Evolutionary conservation across 2,797 vertebrate species (phyloP).

Genomic region (Tympanoctomys barrerae): DNA sequence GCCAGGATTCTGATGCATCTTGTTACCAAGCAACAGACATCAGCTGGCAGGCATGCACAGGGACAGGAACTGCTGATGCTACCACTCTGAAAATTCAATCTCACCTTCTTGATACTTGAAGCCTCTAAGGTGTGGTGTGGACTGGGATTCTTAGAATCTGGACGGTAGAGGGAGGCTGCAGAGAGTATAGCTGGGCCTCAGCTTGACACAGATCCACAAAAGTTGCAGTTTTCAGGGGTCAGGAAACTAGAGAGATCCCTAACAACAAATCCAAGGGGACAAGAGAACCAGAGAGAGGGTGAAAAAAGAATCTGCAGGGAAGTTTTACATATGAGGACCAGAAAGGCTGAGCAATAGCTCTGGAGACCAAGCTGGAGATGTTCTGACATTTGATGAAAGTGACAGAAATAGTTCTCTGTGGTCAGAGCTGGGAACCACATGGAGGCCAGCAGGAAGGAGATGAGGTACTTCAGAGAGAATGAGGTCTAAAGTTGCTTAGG

Average conservation of each 20-base stretch:
- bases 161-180: fast-evolving
- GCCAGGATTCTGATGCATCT: neutral
- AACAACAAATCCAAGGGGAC: neutral
- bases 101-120: neutral
- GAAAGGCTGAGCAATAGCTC: neutral
- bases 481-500: fast-evolving
- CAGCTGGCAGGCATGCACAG: neutral
- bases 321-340: neutral
- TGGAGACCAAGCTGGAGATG: neutral
- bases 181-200: neutral
- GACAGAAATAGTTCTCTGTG: neutral
- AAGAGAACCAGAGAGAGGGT: neutral
- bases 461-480: neutral
- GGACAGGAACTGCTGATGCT: neutral
- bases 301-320: neutral
- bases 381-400: neutral
- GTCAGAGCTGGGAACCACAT: neutral
- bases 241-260: neutral
- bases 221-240: too few relatives aligned
- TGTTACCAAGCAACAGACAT: neutral
- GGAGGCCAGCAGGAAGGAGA: too few relatives aligned
- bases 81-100: neutral
- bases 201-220: neutral
- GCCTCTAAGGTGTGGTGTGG: neutral
- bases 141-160: neutral